Conservation (phyloP, 2,113 vertebrate species). For the Aplodontia rufa region DNA sequence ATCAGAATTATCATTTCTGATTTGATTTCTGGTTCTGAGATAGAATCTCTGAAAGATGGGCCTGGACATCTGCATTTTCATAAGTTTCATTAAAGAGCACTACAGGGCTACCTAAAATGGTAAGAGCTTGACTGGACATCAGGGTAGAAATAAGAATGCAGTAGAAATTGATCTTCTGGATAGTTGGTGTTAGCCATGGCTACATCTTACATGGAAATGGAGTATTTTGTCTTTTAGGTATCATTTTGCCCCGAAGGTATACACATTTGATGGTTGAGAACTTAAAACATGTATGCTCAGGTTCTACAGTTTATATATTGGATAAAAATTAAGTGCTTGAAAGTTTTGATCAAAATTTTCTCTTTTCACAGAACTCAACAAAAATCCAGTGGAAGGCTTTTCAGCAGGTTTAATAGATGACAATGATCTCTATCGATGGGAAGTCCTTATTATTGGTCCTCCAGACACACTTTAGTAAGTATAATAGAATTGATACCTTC, state of each 20-base stretch:
- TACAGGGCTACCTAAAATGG: background rate
- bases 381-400: constrained; percentile 99
- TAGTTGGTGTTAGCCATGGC: background rate
- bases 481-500: constrained; percentile 39
- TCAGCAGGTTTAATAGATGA: constrained; percentile 99
- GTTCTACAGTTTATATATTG: constrained; percentile 12
- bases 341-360: constrained; percentile 70
- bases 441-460: constrained; percentile 99
- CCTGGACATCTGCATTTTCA: background rate
- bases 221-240: background rate
- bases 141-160: background rate
- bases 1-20: background rate
- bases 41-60: background rate
- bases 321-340: constrained; percentile 14
- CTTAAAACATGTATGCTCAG: background rate
- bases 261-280: background rate
- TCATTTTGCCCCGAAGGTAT: constrained; percentile 5
- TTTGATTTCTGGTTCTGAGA: background rate
- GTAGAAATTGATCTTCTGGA: background rate
- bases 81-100: background rate
- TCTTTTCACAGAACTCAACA: constrained; percentile 94
- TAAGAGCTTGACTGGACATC: background rate
- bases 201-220: background rate
- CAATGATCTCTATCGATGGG: constrained; percentile 99
- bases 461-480: constrained; percentile 99